These are phyloP conservation scores for Setipinna tenuifilis DNA, from an alignment of 2,797 vertebrate genomes.

Conservation along the genomic window DNA sequence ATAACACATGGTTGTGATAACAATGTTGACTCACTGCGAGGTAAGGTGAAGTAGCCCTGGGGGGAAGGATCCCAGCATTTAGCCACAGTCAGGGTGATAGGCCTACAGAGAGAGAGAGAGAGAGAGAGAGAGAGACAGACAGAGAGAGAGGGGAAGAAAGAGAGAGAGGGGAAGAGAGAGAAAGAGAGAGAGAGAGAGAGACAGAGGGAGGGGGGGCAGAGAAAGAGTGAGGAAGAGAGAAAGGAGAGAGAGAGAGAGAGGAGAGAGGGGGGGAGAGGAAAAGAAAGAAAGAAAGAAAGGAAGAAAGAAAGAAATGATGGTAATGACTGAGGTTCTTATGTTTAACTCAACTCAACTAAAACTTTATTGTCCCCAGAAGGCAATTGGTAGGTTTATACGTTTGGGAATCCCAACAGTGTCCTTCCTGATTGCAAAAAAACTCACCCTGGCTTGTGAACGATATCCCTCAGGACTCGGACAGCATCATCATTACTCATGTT, in stretches of 20 bases:
- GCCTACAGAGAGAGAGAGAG: slow-evolving; percentile 65
- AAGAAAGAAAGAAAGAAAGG: neutral
- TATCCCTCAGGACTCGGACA: slow-evolving; percentile 85
- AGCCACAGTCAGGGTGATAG: slow-evolving; percentile 88
- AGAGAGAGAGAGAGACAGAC: neutral
- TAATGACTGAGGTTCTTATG: too few relatives aligned
- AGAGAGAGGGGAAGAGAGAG: neutral
- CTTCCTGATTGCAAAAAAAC: slow-evolving; percentile 33
- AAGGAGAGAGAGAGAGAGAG: too few relatives aligned
- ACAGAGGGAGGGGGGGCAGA: neutral
- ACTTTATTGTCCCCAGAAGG: too few relatives aligned
- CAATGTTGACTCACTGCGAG: slow-evolving; percentile 80
- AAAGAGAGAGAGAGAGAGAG: neutral
- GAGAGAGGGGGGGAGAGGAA: neutral
- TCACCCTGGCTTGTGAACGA: slow-evolving; percentile 89
- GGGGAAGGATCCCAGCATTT: slow-evolving; percentile 93
- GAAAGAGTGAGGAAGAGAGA: too few relatives aligned
- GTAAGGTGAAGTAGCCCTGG: slow-evolving; percentile 89
- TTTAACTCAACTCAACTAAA: too few relatives aligned
- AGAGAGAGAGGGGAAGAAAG: neutral
- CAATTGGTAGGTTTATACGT: neutral
- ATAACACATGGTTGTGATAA: neutral
- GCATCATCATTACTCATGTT: slow-evolving; percentile 92
- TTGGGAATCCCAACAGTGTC: neutral
- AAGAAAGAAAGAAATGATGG: too few relatives aligned